Evolutionary conservation across 2,113 vertebrate species (phyloP), one percentile per base, ranked within the genome.

Genomic region (Coracopsis vasa): DNA sequence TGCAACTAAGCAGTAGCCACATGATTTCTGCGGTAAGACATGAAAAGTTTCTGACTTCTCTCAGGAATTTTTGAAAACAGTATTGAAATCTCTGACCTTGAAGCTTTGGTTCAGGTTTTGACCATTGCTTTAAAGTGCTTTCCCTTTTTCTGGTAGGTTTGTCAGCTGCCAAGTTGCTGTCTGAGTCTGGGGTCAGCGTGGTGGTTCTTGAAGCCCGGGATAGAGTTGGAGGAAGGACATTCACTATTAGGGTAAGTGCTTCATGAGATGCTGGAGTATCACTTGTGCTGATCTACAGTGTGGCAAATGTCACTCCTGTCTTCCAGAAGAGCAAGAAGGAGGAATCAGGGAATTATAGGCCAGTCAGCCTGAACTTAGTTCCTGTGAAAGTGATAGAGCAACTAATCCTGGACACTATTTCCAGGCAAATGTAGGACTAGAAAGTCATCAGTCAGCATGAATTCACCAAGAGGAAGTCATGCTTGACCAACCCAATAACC

Each of bases 201-300:
- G 94, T 98, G 86, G 98, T 99, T 66, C 97, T 99, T 54, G 98
- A 99, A 84, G 98, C 98, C 23, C 97, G 97, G 53, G 77, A 98
- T 91, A 97, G 98, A 96, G 98, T 99, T 87, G 98, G 98, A 82
- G 98, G 98, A 93, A 97, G 98, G 96, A 99, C 98, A 29, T 98
- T 97, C 78, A 99, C 98, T 20, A 56, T 98, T 85, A 98, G 95
- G 69, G 98, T 98, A 96, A 97, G 98, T 93, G 53, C 37, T 85
- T 69, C 23, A 35, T 85, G 62, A 44, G 33, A 21, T 23, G 33
- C 13, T 29, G 54, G 24, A 15, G 45, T 54, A 29, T 70, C 18
- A 39, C 8, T 53, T 62, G 20, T 82, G 44, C 58, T 80, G 13
- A 23, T 62, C 58, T 70, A 0, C 0, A 0, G 3, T 2, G 1